Evolutionary conservation across 1,140 invertebrate genomes (phyloP), one percentile per base, ranked within the genome.

Genomic region (Bombus soroeensis): DNA sequence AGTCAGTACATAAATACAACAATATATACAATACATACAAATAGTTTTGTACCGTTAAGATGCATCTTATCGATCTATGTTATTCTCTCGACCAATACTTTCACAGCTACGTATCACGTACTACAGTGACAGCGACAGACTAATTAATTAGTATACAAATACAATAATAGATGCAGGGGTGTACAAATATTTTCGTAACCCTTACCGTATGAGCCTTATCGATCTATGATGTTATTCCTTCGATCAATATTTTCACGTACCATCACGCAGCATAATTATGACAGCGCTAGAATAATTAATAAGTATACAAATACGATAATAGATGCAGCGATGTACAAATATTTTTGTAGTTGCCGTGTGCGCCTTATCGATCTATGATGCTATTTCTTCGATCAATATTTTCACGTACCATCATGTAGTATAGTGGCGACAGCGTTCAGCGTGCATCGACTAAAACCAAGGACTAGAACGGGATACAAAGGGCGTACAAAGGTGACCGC

Each of bases 391-490:
- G 64, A 66, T 15, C 32, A 32, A 66, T 34, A 66, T 18, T 66
- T 34, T 34, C 1, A 28, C 15, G 41, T 25, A n/a, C n/a, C 18
- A 15, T 68, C n/a, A 25, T 15, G 9, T 25, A 13, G 22, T 4
- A 76, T 39, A 39, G 53, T 84, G 62, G 53, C 72, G 75, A 72
- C 66, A 84, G 1, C 1, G 22, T 53, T 25, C 15, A 47, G 62
- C 59, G 25, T 32, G 41, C 18, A 34, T 18, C 41, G 41, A 59
- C 15, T 47, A 22, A 32, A 10, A 53, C 3, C 10, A 43, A 34
- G 47, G 57, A 53, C 15, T 34, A 34, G 28, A 12, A 12, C 47
- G 10, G 28, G 10, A 10, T 34, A 37, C 70, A 68, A 77, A 72
- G 47, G 32, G 12, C 18, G 32, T 39, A 34, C 18, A 39, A 66